phyloP scores from a whole-genome alignment of 2,797 vertebrate genomes.

The Sandelia bainsii region DNA sequence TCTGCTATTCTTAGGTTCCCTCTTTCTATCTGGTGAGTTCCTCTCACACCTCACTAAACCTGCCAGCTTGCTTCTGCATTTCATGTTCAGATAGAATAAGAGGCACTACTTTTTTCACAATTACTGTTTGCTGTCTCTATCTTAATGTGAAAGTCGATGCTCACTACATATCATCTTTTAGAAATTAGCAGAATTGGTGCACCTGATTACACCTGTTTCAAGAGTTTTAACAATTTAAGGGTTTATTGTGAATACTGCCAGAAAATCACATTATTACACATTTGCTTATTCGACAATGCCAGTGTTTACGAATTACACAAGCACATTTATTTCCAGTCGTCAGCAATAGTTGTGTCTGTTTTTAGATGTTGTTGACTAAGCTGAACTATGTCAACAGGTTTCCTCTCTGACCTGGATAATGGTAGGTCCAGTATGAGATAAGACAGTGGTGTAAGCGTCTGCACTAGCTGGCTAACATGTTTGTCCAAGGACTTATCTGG shows the following conservation, averaged over 20 bases:
- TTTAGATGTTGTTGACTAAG: slow-evolving; percentile 62
- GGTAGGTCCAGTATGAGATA: slow-evolving; percentile 68
- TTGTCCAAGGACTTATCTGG: slow-evolving; percentile 54
- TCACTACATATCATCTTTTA: neutral
- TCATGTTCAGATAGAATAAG: neutral
- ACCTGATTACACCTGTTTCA: slow-evolving; percentile 1
- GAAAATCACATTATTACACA: neutral
- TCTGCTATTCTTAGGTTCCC: slow-evolving; percentile 85
- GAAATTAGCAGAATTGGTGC: neutral
- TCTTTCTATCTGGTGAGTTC: slow-evolving; percentile 85
- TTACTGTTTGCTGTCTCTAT: neutral
- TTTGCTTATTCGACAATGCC: slow-evolving; percentile 10
- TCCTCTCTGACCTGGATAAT: slow-evolving; percentile 71
- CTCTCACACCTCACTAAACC: neutral
- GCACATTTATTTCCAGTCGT: slow-evolving; percentile 36
- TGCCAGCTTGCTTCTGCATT: slow-evolving; percentile 33
- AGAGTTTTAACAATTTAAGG: neutral
- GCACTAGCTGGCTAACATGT: slow-evolving; percentile 45
- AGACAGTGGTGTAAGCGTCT: slow-evolving; percentile 67
- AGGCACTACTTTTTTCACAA: neutral
- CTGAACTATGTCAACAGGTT: slow-evolving; percentile 74
- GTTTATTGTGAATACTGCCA: slow-evolving; percentile 3
- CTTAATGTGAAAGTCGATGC: neutral
- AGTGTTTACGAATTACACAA: slow-evolving; percentile 18
- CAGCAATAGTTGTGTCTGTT: slow-evolving; percentile 44